Evolutionary conservation across 2,888 invertebrate genomes (phyloP), one percentile per base, ranked within the genome.

Genomic region (Gandaritis pyraliata): DNA sequence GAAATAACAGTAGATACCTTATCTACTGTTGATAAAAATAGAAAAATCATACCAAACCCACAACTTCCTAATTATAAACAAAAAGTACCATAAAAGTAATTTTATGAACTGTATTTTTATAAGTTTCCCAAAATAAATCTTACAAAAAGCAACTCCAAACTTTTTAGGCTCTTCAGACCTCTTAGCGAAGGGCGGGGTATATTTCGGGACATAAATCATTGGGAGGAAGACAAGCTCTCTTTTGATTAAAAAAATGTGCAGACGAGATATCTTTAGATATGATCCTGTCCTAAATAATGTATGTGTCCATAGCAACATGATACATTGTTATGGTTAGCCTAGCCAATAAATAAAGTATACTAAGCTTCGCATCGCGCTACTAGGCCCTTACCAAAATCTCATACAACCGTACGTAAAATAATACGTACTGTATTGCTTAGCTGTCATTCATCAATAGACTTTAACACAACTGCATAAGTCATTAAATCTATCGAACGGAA

Each of bases 61-160:
- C 48, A 65, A 58, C 64, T 64, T 53, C 59, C 43, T 68, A 68
- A 69, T 70, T 70, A 66, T 53, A 67, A 69, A 67, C 70, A 69
- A 66, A 64, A 63, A 67, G 67, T 65, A 67, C 64, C 70, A 69
- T 70, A 70, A 69, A 67, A 69, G 61, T 65, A 63, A 59, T 64
- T 59, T 70, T 68, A 67, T 64, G 64, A 71, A 71, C 63, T 71
- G 67, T 63, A 65, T 64, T 69, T 61, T 60, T 57, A 62, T 50
- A 65, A 70, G 56, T 65, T 70, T 49, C 45, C 49, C 39, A 57
- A 69, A 67, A 71, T 71, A 69, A 71, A 71, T 69, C 67, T 68
- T 60, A 55, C 65, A 59, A 54, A 33, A 64, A 66, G 65, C 49
- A 63, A 63, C 68, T 65, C 36, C 52, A 61, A 70, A 68, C 62